These are phyloP conservation scores for Rhogogaster chlorosoma DNA, from an alignment of 2,888 invertebrate genomes.

Conservation along the genomic window DNA sequence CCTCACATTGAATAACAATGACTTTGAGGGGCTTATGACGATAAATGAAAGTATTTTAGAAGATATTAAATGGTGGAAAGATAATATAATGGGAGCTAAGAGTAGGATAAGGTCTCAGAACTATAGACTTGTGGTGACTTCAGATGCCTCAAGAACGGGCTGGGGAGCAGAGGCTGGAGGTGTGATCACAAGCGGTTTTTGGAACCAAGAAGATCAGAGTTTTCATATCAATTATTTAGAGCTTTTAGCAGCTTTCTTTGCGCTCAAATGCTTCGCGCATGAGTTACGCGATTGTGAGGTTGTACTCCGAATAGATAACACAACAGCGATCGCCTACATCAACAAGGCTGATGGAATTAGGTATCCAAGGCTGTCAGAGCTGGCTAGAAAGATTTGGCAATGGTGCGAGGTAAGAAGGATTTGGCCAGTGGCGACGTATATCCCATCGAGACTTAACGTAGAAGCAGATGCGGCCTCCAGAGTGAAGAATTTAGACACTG, in stretches of 20 bases:
- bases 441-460: background rate
- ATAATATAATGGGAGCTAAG: no score
- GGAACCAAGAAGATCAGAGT: constrained; percentile 4
- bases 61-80: no score
- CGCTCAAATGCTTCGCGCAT: constrained; percentile 56
- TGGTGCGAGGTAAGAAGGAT: constrained; percentile 11
- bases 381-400: background rate
- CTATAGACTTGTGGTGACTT: no score
- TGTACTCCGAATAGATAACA: constrained; percentile 60
- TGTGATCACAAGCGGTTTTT: constrained; percentile 22
- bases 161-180: constrained; percentile 40
- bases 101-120: no score
- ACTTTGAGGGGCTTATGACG: no score
- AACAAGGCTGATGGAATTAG: background rate
- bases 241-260: constrained; percentile 55
- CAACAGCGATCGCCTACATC: constrained; percentile 57
- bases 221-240: constrained; percentile 38
- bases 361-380: background rate
- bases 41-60: no score
- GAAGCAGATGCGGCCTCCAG: constrained; percentile 18
- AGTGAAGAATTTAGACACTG: constrained; percentile 54
- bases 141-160: constrained; percentile 50
- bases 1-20: no score
- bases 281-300: constrained; percentile 56
- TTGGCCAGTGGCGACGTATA: constrained; percentile 7